Conservation (phyloP, 2,113 vertebrate genomes). For the Channa maculata region DNA sequence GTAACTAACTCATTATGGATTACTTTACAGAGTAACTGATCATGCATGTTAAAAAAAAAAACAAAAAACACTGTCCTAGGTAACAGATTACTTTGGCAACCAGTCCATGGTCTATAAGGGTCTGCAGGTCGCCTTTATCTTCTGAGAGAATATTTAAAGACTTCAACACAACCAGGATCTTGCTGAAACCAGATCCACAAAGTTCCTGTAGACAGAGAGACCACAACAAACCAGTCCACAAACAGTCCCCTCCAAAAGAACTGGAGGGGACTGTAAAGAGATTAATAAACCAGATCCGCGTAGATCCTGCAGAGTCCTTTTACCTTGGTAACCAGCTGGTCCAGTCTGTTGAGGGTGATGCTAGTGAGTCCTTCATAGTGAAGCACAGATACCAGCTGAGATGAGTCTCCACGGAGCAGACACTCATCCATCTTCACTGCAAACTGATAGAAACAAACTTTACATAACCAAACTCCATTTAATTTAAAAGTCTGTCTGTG, state of each 20-base stretch:
- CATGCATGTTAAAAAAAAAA: not conserved
- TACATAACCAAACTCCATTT: not conserved
- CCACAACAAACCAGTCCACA: not conserved
- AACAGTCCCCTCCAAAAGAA: too few species aligned
- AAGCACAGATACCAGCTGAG: constrained; percentile 29
- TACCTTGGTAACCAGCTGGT: constrained; percentile 58
- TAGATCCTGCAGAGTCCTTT: not conserved
- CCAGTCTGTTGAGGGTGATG: constrained; percentile 22
- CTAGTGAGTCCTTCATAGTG: constrained; percentile 24
- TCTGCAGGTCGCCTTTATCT: constrained; percentile 24
- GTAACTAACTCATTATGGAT: not conserved
- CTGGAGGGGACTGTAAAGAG: too few species aligned
- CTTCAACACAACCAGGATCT: constrained; percentile 52
- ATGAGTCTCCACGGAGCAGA: not conserved
- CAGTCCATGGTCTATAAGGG: constrained; percentile 29
- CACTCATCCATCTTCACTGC: constrained; percentile 47
- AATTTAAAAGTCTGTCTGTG: too few species aligned
- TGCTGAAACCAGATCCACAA: not conserved
- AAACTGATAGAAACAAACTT: constrained; percentile 15
- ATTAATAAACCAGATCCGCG: not conserved
- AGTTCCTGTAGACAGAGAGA: constrained; percentile 42
- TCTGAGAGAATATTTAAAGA: constrained; percentile 43
- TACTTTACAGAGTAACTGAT: not conserved
- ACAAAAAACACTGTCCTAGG: constrained; percentile 37
- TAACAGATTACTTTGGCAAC: constrained; percentile 35